Percentiles rank a stretch among this genome's conserved stretches.
These are phyloP conservation scores for Notarius lentiginosus DNA, from an alignment of 2,113 vertebrate species.

Conservation along the genomic window DNA sequence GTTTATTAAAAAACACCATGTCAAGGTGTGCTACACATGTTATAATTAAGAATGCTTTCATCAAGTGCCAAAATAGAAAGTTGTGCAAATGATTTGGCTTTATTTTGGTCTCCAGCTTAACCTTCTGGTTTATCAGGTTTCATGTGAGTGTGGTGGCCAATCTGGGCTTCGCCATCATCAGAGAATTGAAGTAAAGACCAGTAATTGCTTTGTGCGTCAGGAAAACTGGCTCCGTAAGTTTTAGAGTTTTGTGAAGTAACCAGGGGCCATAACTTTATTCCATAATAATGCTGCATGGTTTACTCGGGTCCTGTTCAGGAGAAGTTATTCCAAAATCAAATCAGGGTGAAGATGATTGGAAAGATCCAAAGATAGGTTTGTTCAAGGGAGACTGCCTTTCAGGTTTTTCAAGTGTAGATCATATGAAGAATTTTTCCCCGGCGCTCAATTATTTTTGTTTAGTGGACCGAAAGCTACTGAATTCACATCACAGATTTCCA, in stretches of 20 bases:
- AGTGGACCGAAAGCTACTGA: no score
- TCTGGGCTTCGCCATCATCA: background rate
- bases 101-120: background rate
- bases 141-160: background rate
- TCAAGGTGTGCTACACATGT: background rate
- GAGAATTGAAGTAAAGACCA: background rate
- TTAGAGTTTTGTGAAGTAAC: background rate
- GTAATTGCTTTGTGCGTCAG: background rate
- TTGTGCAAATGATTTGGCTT: background rate
- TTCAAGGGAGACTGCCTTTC: no score
- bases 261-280: background rate
- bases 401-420: no score
- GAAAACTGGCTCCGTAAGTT: background rate
- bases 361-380: no score
- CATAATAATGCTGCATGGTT: background rate
- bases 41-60: background rate
- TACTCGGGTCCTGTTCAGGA: background rate
- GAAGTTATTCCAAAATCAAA: background rate
- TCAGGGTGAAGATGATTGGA: no score
- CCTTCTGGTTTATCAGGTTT: background rate
- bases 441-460: no score
- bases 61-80: background rate
- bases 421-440: no score
- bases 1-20: background rate
- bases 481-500: no score